Conservation (phyloP, 64 coral and sea anemone species). For the Montipora cactus region DNA sequence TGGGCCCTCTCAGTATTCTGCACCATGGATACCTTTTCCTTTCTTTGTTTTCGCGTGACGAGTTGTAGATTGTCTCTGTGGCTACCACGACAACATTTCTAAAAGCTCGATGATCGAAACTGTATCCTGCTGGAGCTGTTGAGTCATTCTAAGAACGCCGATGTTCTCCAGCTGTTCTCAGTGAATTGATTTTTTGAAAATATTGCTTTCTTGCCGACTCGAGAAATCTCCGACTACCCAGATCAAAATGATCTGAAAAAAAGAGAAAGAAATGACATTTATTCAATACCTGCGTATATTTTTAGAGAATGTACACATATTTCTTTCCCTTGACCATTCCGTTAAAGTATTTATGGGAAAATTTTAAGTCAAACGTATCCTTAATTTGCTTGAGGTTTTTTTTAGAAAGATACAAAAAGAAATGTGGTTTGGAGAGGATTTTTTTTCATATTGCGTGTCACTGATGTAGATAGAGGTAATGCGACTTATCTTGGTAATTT, state of each 20-base stretch:
- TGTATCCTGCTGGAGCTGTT: not conserved
- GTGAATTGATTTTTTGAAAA: not conserved
- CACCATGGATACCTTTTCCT: not conserved
- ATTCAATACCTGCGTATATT: no score
- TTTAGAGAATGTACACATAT: not conserved
- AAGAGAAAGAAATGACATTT: conserved; percentile 13
- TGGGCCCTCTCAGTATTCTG: conserved; percentile 10
- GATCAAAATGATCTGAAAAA: not conserved
- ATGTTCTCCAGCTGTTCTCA: not conserved
- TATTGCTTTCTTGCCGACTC: not conserved
- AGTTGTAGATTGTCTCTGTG: not conserved
- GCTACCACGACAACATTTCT: not conserved
- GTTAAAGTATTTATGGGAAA: not conserved
- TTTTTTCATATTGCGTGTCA: not conserved
- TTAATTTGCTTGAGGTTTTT: not conserved
- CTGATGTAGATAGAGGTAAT: not conserved
- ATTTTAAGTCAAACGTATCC: not conserved
- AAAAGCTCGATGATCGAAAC: not conserved
- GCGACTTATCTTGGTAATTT: not conserved
- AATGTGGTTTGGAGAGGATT: not conserved
- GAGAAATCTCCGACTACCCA: not conserved
- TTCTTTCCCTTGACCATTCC: not conserved
- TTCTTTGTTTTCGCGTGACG: not conserved
- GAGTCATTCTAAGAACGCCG: not conserved
- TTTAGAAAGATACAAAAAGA: not conserved